Evolutionary conservation across 2,888 invertebrate species (phyloP).

Genomic region (Marronus borbonicus): DNA sequence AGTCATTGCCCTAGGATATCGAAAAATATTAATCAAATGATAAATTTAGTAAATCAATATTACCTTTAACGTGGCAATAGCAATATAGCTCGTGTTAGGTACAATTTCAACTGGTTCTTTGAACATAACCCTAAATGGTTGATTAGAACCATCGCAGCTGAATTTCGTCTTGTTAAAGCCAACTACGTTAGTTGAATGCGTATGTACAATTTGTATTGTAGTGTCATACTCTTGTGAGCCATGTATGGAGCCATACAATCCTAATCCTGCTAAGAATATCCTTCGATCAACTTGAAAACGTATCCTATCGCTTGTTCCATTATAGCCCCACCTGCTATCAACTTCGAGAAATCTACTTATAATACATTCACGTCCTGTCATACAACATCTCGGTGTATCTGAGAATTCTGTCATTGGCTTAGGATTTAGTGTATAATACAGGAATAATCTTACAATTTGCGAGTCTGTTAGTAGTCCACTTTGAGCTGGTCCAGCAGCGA

Average conservation of each 20-base stretch:
- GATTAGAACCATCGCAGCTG: constrained; percentile 84
- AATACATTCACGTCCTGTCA: constrained; percentile 85
- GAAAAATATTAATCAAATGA: neutral
- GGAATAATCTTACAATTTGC: constrained; percentile 82
- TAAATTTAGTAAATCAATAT: constrained; percentile 51
- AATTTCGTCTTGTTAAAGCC: constrained; percentile 85
- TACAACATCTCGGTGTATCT: constrained; percentile 81
- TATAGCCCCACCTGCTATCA: constrained; percentile 84
- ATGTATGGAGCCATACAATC: constrained; percentile 87
- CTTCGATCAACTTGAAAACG: constrained; percentile 86
- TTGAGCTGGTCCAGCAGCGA: constrained; percentile 84
- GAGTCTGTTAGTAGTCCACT: constrained; percentile 83
- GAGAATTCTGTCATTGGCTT: constrained; percentile 83
- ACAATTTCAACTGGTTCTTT: constrained; percentile 88
- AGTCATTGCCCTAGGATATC: constrained; percentile 83
- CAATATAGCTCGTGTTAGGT: constrained; percentile 85
- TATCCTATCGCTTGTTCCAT: constrained; percentile 86
- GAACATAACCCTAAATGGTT: constrained; percentile 86
- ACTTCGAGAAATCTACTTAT: constrained; percentile 83
- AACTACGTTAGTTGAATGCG: constrained; percentile 81
- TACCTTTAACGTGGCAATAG: constrained; percentile 85
- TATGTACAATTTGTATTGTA: constrained; percentile 83
- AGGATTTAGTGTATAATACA: constrained; percentile 82
- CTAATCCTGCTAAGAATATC: constrained; percentile 89
- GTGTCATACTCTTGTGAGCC: constrained; percentile 85